Evolutionary conservation across 2,113 vertebrate genomes (phyloP).

Genomic region (Scalopus aquaticus): DNA sequence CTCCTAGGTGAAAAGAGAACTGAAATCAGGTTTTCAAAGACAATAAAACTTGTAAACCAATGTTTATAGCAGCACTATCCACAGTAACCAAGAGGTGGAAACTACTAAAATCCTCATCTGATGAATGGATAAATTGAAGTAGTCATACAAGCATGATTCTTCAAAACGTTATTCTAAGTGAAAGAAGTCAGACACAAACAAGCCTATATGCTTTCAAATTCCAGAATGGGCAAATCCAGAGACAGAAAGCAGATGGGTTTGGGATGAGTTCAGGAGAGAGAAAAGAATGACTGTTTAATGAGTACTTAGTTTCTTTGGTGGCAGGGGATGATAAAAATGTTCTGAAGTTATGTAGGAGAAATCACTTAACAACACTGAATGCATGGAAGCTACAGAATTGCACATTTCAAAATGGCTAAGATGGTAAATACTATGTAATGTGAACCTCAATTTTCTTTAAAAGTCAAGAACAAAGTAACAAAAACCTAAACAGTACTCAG

Average conservation of each 20-base stretch:
- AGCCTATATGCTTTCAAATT: not conserved
- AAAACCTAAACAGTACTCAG: conserved; percentile 29
- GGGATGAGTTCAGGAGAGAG: not conserved
- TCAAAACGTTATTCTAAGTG: not conserved
- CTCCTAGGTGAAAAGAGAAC: not conserved
- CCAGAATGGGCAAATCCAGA: not conserved
- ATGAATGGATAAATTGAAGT: not conserved
- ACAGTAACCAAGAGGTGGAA: not conserved
- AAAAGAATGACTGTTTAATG: not conserved
- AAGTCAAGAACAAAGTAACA: not conserved
- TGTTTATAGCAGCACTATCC: not conserved
- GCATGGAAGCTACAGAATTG: not conserved
- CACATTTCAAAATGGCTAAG: not conserved
- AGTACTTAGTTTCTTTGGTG: not conserved
- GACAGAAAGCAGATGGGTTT: not conserved
- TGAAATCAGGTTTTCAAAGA: not conserved
- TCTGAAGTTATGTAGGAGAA: not conserved
- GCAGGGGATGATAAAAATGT: not conserved
- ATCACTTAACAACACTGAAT: not conserved
- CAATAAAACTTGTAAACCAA: not conserved
- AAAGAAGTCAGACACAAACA: not conserved
- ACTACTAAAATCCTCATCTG: conserved; percentile 1
- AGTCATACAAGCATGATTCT: not conserved
- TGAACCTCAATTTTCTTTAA: not conserved
- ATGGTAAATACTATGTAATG: not conserved